phyloP scores from a whole-genome alignment of 1,140 invertebrate genomes.

The Plectrocnemia conspersa region DNA sequence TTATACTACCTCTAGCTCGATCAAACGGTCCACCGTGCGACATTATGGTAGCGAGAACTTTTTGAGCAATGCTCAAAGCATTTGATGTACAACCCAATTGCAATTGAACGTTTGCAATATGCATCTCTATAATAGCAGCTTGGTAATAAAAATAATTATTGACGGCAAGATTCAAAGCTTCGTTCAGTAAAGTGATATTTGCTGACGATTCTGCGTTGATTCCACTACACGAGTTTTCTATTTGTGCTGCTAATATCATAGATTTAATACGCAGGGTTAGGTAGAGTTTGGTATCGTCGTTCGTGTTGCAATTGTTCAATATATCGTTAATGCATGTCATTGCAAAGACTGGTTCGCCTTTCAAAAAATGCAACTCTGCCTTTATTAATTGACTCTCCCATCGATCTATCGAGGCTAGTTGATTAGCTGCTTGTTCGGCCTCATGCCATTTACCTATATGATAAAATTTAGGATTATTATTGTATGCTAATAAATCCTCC shows the following conservation, averaged over 20 bases:
- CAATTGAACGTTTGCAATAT: conserved; percentile 70
- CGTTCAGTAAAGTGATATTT: conserved; percentile 60
- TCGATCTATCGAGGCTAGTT: conserved; percentile 66
- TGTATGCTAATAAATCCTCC: too few relatives aligned
- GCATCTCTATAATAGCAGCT: conserved; percentile 67
- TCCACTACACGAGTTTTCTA: conserved; percentile 56
- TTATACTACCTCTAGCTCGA: conserved; percentile 56
- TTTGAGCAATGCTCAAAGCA: conserved; percentile 64
- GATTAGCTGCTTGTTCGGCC: conserved; percentile 66
- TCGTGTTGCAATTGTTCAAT: conserved; percentile 48
- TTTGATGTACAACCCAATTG: conserved; percentile 69
- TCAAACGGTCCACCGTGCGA: conserved; percentile 79
- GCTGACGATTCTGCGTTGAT: conserved; percentile 47
- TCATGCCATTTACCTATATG: conserved; percentile 69
- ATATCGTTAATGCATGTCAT: conserved; percentile 56
- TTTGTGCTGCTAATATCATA: conserved; percentile 68
- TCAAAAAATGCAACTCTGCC: conserved; percentile 63
- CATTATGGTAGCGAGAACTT: conserved; percentile 65
- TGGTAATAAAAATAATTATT: conserved; percentile 72
- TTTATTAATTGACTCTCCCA: conserved; percentile 63
- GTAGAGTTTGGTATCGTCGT: conserved; percentile 51
- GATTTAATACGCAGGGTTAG: conserved; percentile 60
- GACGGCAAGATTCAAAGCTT: conserved; percentile 65
- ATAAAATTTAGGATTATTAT: too few relatives aligned
- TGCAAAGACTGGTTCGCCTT: conserved; percentile 61